Evolutionary conservation across 2,888 invertebrate genomes (phyloP).

Genomic region (Cephalotes varians): DNA sequence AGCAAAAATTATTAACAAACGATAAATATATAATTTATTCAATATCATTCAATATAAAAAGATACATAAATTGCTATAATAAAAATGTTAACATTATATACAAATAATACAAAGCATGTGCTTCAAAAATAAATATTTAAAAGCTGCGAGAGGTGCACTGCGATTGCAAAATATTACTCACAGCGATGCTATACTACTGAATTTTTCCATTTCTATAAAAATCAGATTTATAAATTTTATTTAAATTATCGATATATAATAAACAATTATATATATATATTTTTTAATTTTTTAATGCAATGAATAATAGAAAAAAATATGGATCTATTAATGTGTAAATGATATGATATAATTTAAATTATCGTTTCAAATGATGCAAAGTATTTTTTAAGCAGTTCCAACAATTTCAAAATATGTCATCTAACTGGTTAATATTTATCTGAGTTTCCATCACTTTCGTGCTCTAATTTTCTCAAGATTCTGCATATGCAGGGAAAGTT

Average conservation of each 20-base stretch:
- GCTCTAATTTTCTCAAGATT: slow-evolving; percentile 70
- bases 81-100: neutral
- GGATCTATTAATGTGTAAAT: slow-evolving; percentile 5
- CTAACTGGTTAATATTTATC: slow-evolving; percentile 46
- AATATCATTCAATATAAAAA: slow-evolving; percentile 47
- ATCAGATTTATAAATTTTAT: slow-evolving; percentile 24
- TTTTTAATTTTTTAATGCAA: neutral
- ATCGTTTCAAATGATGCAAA: neutral
- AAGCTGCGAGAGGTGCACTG: slow-evolving; percentile 7
- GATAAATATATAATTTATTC: slow-evolving; percentile 56
- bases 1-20: slow-evolving; percentile 13
- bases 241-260: neutral
- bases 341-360: neutral
- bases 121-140: slow-evolving; percentile 30
- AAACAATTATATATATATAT: too few species aligned
- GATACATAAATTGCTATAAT: slow-evolving; percentile 4
- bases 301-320: too few species aligned
- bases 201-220: slow-evolving; percentile 74
- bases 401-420: slow-evolving; percentile 17
- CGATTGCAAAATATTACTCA: slow-evolving; percentile 71
- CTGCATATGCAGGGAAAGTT: slow-evolving; percentile 72
- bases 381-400: neutral
- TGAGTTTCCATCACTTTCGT: slow-evolving; percentile 70
- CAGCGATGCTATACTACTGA: slow-evolving; percentile 80
- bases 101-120: slow-evolving; percentile 37